Evolutionary conservation across 2,797 vertebrate species (phyloP).

Genomic region (Siniperca scherzeri): DNA sequence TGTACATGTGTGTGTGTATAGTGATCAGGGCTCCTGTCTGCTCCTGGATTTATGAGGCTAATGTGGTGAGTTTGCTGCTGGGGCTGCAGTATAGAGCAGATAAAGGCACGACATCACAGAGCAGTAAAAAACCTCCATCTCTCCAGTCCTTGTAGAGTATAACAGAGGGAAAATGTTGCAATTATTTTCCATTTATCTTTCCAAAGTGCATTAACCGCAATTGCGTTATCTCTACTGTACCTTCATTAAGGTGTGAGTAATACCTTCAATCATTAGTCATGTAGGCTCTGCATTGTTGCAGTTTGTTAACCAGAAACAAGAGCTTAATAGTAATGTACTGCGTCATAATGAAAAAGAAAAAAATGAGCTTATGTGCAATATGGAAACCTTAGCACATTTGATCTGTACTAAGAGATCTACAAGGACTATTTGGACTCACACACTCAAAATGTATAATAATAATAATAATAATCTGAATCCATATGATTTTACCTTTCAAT

Average conservation of each 20-base stretch:
- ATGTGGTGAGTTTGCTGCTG: constrained; percentile 66
- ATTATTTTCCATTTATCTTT: constrained; percentile 36
- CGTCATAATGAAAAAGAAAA: constrained; percentile 2
- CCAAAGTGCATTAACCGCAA: constrained; percentile 6
- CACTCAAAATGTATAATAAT: constrained; percentile 37
- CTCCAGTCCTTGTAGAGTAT: background rate
- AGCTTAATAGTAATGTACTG: constrained; percentile 3
- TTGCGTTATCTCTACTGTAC: constrained; percentile 20
- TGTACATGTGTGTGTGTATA: background rate
- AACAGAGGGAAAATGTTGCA: constrained; percentile 23
- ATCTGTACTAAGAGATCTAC: background rate
- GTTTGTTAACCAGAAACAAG: constrained; percentile 19
- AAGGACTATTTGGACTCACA: constrained; percentile 64
- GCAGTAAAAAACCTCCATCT: constrained; percentile 52
- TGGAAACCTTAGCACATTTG: background rate
- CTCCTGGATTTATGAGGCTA: constrained; percentile 68
- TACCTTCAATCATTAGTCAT: constrained; percentile 24
- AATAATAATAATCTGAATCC: constrained; percentile 1
- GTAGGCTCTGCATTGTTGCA: constrained; percentile 2
- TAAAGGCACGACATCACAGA: constrained; percentile 46
- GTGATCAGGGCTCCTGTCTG: constrained; percentile 60
- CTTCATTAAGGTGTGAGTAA: constrained; percentile 18
- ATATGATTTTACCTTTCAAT: constrained; percentile 7
- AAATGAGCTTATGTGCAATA: background rate
- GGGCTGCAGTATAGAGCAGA: constrained; percentile 59